phyloP scores from a whole-genome alignment of 2,888 invertebrate species.

The Acronicta psi region DNA sequence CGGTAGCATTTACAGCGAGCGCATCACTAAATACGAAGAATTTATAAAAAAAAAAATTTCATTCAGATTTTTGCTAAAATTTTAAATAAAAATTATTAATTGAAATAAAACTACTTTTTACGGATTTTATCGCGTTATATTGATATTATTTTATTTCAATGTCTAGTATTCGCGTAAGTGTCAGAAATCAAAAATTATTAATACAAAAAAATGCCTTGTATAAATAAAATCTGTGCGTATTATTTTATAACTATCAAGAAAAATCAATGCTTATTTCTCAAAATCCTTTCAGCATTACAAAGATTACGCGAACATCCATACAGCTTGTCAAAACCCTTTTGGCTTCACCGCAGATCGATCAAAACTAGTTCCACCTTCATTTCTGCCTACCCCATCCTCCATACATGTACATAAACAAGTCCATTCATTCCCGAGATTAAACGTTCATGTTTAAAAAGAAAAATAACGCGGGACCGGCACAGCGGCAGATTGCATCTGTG shows the following conservation, averaged over 20 bases:
- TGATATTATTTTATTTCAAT: no score
- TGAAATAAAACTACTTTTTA: no score
- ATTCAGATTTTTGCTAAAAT: no score
- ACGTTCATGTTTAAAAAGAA: conserved; percentile 62
- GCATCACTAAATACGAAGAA: no score
- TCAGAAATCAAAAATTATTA: no score
- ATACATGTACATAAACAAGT: conserved; percentile 57
- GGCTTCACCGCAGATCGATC: conserved; percentile 48
- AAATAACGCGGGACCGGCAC: conserved; percentile 54
- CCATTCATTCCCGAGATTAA: conserved; percentile 59
- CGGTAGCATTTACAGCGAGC: no score
- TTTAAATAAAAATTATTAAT: no score
- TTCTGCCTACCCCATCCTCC: conserved; percentile 43
- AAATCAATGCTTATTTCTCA: conserved; percentile 21
- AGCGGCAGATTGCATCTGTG: conserved; percentile 71
- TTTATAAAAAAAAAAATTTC: no score
- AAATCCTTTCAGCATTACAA: conserved; percentile 13
- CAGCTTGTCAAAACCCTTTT: conserved; percentile 41
- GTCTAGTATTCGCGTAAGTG: no score
- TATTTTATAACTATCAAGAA: conserved; percentile 3
- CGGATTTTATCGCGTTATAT: no score
- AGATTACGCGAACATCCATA: conserved; percentile 37
- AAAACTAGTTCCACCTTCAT: conserved; percentile 48
- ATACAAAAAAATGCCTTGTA: no score
- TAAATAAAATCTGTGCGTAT: neutral